Conservation (phyloP, 2,888 invertebrate genomes). For the Hypomecis atomaria region DNA sequence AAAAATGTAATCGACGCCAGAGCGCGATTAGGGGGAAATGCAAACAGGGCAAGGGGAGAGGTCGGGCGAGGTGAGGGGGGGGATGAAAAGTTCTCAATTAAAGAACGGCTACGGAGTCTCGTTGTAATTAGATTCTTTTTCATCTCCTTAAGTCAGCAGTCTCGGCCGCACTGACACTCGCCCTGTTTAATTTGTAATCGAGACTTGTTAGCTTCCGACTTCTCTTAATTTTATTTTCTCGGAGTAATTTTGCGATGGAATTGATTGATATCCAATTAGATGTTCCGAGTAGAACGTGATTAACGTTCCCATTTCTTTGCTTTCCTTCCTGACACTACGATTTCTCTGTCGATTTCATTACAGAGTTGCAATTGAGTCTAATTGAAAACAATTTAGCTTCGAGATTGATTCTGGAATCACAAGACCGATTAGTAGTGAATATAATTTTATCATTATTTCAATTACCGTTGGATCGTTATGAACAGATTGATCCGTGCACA, state of each 20-base stretch:
- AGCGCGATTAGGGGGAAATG: slow-evolving; percentile 73
- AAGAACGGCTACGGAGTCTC: slow-evolving; percentile 76
- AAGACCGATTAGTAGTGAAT: slow-evolving; percentile 34
- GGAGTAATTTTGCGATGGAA: slow-evolving; percentile 58
- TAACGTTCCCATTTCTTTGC: slow-evolving; percentile 51
- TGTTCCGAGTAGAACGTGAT: slow-evolving; percentile 44
- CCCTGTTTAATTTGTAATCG: slow-evolving; percentile 83
- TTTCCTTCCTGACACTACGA: slow-evolving; percentile 38
- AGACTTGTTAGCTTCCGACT: slow-evolving; percentile 79
- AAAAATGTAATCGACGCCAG: slow-evolving; percentile 83
- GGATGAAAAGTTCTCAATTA: slow-evolving; percentile 79
- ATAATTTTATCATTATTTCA: slow-evolving; percentile 47
- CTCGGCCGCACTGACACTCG: slow-evolving; percentile 71
- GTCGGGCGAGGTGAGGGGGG: slow-evolving; percentile 37
- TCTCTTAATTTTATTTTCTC: slow-evolving; percentile 76
- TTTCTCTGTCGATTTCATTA: slow-evolving; percentile 38
- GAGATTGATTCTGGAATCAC: slow-evolving; percentile 27
- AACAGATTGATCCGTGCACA: slow-evolving; percentile 9
- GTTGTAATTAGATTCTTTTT: slow-evolving; percentile 82
- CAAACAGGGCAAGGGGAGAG: slow-evolving; percentile 63
- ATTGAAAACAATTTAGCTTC: slow-evolving; percentile 36
- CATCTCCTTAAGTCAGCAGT: slow-evolving; percentile 79
- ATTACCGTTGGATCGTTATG: slow-evolving; percentile 20
- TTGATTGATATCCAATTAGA: slow-evolving; percentile 73
- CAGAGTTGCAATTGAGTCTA: slow-evolving; percentile 35